These are phyloP conservation scores for Hypsibius dujardini DNA, from an alignment of 1,140 invertebrate genomes.

Conservation along the genomic window DNA sequence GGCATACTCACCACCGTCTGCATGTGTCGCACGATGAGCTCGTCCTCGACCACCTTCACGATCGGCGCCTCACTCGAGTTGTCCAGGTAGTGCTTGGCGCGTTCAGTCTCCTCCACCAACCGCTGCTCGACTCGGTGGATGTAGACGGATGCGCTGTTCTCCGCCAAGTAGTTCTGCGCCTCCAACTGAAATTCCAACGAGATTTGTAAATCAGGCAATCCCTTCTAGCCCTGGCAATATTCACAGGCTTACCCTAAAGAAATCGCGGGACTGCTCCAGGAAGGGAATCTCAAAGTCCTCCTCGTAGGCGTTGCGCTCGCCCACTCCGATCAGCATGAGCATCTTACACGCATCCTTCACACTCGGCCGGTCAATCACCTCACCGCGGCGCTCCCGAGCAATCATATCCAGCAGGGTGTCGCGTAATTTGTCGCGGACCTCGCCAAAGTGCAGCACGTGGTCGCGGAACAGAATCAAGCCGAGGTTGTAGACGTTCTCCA, in stretches of 20 bases:
- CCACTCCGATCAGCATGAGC: constrained; percentile 92
- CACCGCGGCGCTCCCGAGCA: constrained; percentile 77
- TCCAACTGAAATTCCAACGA: constrained; percentile 80
- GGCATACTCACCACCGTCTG: constrained; percentile 98
- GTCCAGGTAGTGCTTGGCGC: constrained; percentile 93
- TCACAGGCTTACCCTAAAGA: constrained; percentile 91
- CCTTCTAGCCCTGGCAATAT: too few species aligned
- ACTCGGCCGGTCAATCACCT: constrained; percentile 80
- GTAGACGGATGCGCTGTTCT: constrained; percentile 96
- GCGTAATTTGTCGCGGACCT: constrained; percentile 77
- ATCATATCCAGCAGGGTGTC: constrained; percentile 88
- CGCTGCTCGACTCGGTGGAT: constrained; percentile 94
- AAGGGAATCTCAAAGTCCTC: constrained; percentile 98
- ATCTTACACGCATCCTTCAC: constrained; percentile 98
- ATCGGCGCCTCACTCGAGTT: constrained; percentile 84
- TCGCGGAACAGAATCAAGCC: constrained; percentile 95
- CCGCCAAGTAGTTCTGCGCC: constrained; percentile 92
- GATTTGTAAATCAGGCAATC: too few species aligned
- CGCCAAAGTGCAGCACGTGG: constrained; percentile 81
- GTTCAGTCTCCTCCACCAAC: constrained; percentile 88
- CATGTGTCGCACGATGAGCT: constrained; percentile 96
- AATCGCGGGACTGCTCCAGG: constrained; percentile 86
- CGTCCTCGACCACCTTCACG: constrained; percentile 88
- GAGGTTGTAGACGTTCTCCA: constrained; percentile 96
- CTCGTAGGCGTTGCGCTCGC: constrained; percentile 81